Evolutionary conservation across 2,113 vertebrate species (phyloP).

Genomic region (Macaca nemestrina): DNA sequence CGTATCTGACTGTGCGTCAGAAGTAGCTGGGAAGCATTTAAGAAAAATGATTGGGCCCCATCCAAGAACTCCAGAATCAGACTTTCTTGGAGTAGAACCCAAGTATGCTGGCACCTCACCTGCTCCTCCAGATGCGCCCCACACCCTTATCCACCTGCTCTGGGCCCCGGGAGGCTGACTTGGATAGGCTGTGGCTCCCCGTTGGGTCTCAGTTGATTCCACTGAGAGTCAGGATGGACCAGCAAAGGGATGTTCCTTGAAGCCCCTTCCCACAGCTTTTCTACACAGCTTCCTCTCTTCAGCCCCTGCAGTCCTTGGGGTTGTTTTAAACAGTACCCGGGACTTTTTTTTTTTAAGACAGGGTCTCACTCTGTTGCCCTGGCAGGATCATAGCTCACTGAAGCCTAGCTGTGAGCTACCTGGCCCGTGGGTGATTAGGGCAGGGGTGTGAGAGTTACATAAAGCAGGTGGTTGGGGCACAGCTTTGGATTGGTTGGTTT

Average conservation of each 20-base stretch:
- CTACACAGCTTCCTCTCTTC: not conserved
- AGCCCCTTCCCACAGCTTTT: no score
- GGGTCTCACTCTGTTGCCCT: no score
- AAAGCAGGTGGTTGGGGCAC: not conserved
- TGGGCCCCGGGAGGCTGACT: not conserved
- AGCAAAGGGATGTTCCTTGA: not conserved
- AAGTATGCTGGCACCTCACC: not conserved
- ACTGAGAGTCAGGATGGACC: not conserved
- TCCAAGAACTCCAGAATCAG: not conserved
- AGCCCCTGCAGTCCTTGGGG: not conserved
- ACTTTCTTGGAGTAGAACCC: not conserved
- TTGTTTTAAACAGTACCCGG: not conserved
- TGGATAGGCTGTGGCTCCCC: not conserved
- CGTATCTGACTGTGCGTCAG: not conserved
- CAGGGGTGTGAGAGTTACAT: not conserved
- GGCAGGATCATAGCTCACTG: no score
- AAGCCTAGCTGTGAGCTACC: no score
- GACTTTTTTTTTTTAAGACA: not conserved
- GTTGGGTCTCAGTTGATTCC: not conserved
- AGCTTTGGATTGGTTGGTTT: not conserved
- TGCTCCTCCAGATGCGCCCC: not conserved
- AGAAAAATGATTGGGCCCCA: not conserved
- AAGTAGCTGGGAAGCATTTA: not conserved
- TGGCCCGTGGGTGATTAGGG: not conserved
- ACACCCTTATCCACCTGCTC: not conserved